A percentile compares a stretch with the other conserved stretches of the same genome.
phyloP scores from a whole-genome alignment of 2,113 vertebrate genomes.

The Equus quagga region DNA sequence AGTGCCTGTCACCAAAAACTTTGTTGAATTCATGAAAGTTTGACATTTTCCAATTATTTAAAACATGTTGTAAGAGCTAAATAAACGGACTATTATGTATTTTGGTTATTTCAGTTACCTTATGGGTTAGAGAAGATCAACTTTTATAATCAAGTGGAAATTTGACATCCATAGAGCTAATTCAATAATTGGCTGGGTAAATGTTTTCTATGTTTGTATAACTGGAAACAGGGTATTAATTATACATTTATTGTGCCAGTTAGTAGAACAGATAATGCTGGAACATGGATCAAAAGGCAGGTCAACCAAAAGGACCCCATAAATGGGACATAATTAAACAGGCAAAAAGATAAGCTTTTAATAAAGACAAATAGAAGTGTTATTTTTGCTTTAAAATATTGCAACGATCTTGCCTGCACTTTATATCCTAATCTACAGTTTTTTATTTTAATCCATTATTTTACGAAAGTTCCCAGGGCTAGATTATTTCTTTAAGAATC shows the following conservation, averaged over 20 bases:
- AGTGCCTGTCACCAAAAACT: not conserved
- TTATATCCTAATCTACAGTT: not conserved
- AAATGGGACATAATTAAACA: not conserved
- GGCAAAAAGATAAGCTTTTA: not conserved
- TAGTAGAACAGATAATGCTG: not conserved
- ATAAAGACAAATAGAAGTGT: not conserved
- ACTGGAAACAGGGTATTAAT: not conserved
- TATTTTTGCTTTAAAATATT: not conserved
- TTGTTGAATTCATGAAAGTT: not conserved
- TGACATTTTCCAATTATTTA: not conserved
- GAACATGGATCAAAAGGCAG: not conserved
- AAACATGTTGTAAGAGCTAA: not conserved
- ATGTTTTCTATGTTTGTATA: not conserved
- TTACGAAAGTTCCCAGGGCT: not conserved
- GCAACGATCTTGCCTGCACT: not conserved
- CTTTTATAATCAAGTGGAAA: not conserved
- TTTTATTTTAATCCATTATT: not conserved
- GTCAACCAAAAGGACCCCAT: not conserved
- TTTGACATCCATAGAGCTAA: not conserved
- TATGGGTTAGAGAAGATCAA: not conserved
- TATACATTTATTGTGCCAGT: not conserved
- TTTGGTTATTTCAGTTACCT: not conserved
- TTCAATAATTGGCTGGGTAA: not conserved
- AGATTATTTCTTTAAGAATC: not conserved
- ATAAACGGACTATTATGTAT: not conserved